These are phyloP conservation scores for Entelurus aequoreus DNA, from an alignment of 2,113 vertebrate species.

Conservation along the genomic window DNA sequence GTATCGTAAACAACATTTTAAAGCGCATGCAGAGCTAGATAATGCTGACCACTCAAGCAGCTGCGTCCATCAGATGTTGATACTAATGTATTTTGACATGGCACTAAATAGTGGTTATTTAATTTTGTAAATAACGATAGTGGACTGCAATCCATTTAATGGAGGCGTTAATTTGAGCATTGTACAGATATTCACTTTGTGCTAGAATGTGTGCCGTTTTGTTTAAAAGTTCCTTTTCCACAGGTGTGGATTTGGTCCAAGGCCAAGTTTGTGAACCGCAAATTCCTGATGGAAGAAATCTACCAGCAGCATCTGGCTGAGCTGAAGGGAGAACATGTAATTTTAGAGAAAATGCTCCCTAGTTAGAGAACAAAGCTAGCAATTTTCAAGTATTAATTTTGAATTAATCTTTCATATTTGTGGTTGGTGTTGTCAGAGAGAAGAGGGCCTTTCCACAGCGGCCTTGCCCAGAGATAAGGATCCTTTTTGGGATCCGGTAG, in stretches of 20 bases:
- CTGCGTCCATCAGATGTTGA: no score
- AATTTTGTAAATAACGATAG: no score
- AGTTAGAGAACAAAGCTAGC: neutral
- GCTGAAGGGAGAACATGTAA: constrained; percentile 40
- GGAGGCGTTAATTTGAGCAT: no score
- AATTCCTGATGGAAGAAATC: constrained; percentile 85
- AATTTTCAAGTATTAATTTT: no score
- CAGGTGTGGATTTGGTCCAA: constrained; percentile 91
- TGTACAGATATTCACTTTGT: no score
- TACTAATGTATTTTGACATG: no score
- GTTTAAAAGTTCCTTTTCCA: constrained; percentile 7
- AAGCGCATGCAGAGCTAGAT: no score
- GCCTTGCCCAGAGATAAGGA: constrained; percentile 65
- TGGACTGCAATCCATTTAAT: no score
- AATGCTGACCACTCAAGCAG: no score
- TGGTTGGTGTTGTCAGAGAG: constrained; percentile 26
- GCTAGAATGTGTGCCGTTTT: neutral
- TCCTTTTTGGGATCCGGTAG: constrained; percentile 86
- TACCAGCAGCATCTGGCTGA: constrained; percentile 75
- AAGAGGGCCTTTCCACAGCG: constrained; percentile 17
- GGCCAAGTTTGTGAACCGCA: constrained; percentile 85
- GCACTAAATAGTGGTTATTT: no score
- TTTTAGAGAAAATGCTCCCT: neutral
- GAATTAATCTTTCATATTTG: neutral
- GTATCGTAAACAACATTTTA: no score